A percentile compares a stretch with the other conserved stretches of the same genome.
Conservation (phyloP, 2,113 vertebrate genomes). For the Engystomops pustulosus region DNA sequence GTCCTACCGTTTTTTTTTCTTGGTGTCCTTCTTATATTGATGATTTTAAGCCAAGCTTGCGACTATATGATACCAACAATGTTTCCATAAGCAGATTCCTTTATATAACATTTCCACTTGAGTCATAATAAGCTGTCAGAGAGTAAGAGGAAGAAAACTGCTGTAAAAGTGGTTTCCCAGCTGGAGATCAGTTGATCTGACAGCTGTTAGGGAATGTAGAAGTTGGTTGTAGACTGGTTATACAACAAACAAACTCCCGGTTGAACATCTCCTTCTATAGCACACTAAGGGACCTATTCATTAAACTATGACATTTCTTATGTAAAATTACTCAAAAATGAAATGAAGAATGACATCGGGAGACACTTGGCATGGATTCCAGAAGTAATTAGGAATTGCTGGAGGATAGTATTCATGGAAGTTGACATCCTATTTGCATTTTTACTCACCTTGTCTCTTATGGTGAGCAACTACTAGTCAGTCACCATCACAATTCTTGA, state of each 20-base stretch:
- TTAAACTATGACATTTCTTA: conserved; percentile 25
- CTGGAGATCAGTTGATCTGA: conserved; percentile 61
- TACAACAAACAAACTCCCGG: conserved; percentile 46
- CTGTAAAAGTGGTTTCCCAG: conserved; percentile 63
- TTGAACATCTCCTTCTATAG: conserved; percentile 50
- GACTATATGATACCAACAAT: conserved; percentile 66
- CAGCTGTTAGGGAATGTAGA: conserved; percentile 55
- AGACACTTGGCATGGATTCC: not conserved
- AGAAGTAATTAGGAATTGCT: conserved; percentile 1
- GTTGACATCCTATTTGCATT: not conserved
- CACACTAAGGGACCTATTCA: conserved; percentile 43
- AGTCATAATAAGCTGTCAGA: conserved; percentile 64
- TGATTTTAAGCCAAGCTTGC: conserved; percentile 52
- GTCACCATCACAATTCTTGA: not conserved
- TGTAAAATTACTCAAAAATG: conserved; percentile 8
- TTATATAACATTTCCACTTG: conserved; percentile 69
- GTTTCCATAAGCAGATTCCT: conserved; percentile 69
- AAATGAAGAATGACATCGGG: conserved; percentile 1
- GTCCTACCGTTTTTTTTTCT: conserved; percentile 2
- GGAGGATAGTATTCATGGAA: not conserved
- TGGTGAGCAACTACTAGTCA: not conserved
- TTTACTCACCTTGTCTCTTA: not conserved
- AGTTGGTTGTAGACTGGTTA: conserved; percentile 37
- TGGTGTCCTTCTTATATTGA: not conserved
- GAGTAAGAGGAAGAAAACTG: conserved; percentile 57